Conservation (phyloP, 2,888 invertebrate genomes). For the Carpatolechia fugitivella region DNA sequence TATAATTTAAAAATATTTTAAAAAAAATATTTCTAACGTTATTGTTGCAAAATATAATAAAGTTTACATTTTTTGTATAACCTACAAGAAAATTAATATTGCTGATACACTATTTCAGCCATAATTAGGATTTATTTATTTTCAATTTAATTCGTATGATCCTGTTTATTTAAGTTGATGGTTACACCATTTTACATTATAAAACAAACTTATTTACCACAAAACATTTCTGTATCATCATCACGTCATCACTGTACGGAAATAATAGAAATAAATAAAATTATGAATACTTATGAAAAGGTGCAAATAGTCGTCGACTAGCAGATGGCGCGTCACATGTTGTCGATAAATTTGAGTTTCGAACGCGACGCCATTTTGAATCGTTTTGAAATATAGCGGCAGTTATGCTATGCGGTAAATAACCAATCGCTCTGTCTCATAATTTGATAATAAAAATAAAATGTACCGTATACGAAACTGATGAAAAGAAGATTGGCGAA, state of each 20-base stretch:
- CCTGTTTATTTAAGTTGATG: too few relatives aligned
- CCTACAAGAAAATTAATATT: too few relatives aligned
- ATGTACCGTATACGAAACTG: not conserved
- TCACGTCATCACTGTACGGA: not conserved
- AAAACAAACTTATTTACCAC: not conserved
- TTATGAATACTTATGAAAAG: constrained; percentile 10
- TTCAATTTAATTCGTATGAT: too few relatives aligned
- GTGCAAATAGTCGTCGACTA: constrained; percentile 12
- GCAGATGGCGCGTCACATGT: constrained; percentile 28
- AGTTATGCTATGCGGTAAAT: not conserved
- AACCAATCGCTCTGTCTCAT: not conserved
- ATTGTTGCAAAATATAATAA: too few relatives aligned
- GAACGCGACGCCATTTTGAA: constrained; percentile 17
- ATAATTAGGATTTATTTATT: too few relatives aligned
- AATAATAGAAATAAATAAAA: constrained; percentile 5
- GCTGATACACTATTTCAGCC: too few relatives aligned
- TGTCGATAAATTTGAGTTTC: constrained; percentile 24
- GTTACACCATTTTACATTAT: too few relatives aligned
- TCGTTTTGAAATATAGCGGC: constrained; percentile 6
- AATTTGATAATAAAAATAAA: not conserved
- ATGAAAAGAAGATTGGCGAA: not conserved
- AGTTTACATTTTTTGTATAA: too few relatives aligned
- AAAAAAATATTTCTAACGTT: too few relatives aligned
- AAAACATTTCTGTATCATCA: not conserved
- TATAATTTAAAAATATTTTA: too few relatives aligned